Percentiles rank a stretch among this genome's conserved stretches.
phyloP scores from a whole-genome alignment of 2,797 vertebrate species.

The Phalloptychus januarius region DNA sequence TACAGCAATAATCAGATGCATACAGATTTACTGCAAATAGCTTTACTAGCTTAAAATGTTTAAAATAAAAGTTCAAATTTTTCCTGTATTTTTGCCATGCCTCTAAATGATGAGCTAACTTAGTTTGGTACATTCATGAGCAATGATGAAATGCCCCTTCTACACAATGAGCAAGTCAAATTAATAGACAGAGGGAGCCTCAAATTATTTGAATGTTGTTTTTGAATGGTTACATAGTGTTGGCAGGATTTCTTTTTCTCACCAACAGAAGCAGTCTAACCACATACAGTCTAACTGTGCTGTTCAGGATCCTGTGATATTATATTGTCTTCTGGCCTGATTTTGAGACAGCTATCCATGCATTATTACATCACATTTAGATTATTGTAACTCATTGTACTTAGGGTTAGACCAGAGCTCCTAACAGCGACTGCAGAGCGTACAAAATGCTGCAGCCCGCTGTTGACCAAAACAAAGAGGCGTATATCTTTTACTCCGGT shows the following conservation, averaged over 20 bases:
- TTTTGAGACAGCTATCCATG: neutral
- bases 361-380: neutral
- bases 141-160: neutral
- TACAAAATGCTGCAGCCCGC: too few relatives aligned
- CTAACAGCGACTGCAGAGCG: too few relatives aligned
- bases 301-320: too few relatives aligned
- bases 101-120: neutral
- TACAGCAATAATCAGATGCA: neutral
- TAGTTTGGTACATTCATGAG: neutral
- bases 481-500: too few relatives aligned
- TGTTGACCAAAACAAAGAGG: too few relatives aligned
- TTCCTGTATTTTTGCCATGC: neutral
- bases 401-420: too few relatives aligned
- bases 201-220: neutral
- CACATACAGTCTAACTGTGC: too few relatives aligned
- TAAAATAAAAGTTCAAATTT: neutral
- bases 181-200: neutral
- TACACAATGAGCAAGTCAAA: neutral
- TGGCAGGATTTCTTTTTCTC: too few relatives aligned
- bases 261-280: too few relatives aligned
- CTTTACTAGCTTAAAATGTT: neutral
- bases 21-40: neutral
- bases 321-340: too few relatives aligned
- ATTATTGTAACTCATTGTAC: neutral
- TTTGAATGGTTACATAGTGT: too few relatives aligned